Percentiles rank a stretch among this genome's conserved stretches.
phyloP scores from a whole-genome alignment of 2,797 vertebrate genomes.

The Melanotaenia nigrans region DNA sequence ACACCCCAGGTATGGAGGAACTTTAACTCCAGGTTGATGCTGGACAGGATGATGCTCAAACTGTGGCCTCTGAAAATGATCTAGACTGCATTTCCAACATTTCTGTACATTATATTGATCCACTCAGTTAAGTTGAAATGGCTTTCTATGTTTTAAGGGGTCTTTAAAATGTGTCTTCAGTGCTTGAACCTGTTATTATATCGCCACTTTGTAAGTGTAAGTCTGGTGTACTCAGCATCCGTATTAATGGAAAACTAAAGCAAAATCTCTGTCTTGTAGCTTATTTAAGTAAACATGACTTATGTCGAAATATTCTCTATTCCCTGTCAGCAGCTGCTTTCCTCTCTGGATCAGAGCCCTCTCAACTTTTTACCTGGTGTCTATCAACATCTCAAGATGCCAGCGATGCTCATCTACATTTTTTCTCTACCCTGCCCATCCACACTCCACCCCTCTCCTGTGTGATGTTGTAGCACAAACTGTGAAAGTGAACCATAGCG shows the following conservation, averaged over 20 bases:
- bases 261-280: not conserved
- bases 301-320: slow-evolving; percentile 6
- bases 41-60: too few relatives aligned
- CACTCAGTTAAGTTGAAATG: not conserved
- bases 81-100: not conserved
- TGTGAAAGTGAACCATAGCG: slow-evolving; percentile 95
- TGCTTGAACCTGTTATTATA: slow-evolving; percentile 4
- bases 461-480: slow-evolving; percentile 95
- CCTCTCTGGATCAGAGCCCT: slow-evolving; percentile 55
- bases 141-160: not conserved
- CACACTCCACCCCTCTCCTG: slow-evolving; percentile 77
- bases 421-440: slow-evolving; percentile 81
- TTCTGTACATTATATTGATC: not conserved
- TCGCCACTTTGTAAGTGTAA: not conserved
- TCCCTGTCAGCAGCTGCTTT: slow-evolving; percentile 59
- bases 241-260: not conserved
- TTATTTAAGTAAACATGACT: not conserved
- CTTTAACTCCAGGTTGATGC: not conserved
- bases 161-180: not conserved
- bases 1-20: slow-evolving; percentile 80
- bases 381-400: slow-evolving; percentile 73
- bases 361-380: slow-evolving; percentile 66
- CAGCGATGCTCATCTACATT: slow-evolving; percentile 61
- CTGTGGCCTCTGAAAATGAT: not conserved
- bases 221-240: not conserved